phyloP scores from a whole-genome alignment of 30 jellyfish, hydroid and myxozoan species.

The Aurelia coerulea region DNA sequence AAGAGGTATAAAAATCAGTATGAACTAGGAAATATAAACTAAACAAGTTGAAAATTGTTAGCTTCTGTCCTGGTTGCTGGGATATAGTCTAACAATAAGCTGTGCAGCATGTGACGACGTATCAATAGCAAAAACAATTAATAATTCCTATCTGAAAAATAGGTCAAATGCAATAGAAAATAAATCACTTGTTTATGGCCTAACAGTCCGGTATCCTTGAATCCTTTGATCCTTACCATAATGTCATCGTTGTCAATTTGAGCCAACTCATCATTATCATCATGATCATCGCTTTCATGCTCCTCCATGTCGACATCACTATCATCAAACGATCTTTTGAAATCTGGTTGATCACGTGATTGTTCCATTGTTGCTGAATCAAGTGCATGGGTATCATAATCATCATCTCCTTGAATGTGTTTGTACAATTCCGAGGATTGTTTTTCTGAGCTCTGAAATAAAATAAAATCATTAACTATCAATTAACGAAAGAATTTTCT shows the following conservation, averaged over 20 bases:
- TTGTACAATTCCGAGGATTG: slow-evolving; percentile 62
- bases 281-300: slow-evolving; percentile 32
- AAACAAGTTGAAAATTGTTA: neutral
- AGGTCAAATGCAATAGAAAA: no score
- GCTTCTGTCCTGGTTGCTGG: no score
- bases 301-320: slow-evolving; percentile 53
- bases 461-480: slow-evolving; percentile 1
- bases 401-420: slow-evolving; percentile 70
- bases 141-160: no score
- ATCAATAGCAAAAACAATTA: no score
- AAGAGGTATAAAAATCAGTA: no score
- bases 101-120: no score
- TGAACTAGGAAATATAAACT: no score
- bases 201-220: no score
- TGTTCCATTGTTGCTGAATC: slow-evolving; percentile 90
- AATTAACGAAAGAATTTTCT: neutral
- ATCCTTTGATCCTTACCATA: no score
- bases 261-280: neutral
- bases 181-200: no score
- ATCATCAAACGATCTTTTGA: slow-evolving; percentile 13
- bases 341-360: slow-evolving; percentile 27
- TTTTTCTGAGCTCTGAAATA: neutral
- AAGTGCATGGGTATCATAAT: slow-evolving; percentile 70
- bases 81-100: no score
- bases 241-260: no score